phyloP scores from a whole-genome alignment of 2,113 vertebrate species.

The Daboia siamensis region DNA sequence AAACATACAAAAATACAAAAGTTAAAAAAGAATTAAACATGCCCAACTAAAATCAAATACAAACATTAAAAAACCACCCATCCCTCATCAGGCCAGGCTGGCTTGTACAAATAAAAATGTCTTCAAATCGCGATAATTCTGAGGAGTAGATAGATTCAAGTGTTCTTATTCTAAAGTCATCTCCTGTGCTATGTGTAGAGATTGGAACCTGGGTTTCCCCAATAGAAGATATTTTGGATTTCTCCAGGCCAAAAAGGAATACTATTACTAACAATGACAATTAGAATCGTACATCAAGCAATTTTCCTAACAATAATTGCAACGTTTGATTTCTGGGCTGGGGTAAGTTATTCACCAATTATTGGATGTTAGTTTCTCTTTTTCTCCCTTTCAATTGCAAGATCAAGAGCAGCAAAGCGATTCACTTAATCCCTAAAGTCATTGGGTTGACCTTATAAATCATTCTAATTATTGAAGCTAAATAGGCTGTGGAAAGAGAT shows the following conservation, averaged over 20 bases:
- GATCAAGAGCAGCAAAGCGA: slow-evolving; percentile 34
- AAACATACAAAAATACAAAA: no score
- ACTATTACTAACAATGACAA: not conserved
- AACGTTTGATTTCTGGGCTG: not conserved
- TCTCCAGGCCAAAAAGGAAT: not conserved
- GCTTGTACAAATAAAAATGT: no score
- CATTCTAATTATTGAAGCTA: slow-evolving; percentile 62
- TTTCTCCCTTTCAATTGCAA: slow-evolving; percentile 5
- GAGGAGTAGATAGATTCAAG: not conserved
- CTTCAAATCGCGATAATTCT: no score
- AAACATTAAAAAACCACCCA: no score
- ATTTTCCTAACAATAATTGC: not conserved
- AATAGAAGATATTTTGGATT: not conserved
- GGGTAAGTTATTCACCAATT: not conserved
- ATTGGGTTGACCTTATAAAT: slow-evolving; percentile 60
- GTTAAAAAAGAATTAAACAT: no score
- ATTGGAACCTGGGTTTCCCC: not conserved
- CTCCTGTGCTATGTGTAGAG: not conserved
- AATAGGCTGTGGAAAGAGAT: slow-evolving; percentile 62
- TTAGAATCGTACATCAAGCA: accelerated
- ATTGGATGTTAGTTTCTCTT: not conserved
- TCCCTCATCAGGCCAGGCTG: no score
- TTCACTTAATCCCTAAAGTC: slow-evolving; percentile 60
- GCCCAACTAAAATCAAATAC: no score
- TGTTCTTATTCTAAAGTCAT: not conserved